Percentiles rank a stretch among this genome's conserved stretches.
Evolutionary conservation across 2,888 invertebrate species (phyloP).

Genomic region (Hydrotaea cyrtoneurina): DNA sequence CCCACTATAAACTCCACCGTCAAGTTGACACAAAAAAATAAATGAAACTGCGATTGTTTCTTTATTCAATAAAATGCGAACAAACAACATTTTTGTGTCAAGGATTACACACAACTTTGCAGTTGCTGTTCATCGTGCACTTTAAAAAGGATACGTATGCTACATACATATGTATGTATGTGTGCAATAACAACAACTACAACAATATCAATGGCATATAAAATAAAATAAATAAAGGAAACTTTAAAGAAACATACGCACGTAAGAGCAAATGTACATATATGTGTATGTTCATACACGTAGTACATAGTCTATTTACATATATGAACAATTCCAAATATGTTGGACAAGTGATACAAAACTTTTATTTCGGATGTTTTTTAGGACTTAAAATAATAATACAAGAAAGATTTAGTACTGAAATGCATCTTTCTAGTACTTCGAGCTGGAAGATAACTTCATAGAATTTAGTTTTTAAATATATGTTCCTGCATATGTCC

Average conservation of each 20-base stretch:
- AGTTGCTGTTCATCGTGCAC: constrained; percentile 14
- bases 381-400: no score
- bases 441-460: no score
- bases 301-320: neutral
- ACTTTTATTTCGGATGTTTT: no score
- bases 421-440: no score
- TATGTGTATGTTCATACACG: neutral
- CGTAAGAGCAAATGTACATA: constrained; percentile 51
- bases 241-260: constrained; percentile 40
- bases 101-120: constrained; percentile 50
- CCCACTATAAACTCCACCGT: neutral
- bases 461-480: no score
- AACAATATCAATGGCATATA: constrained; percentile 17
- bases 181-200: neutral
- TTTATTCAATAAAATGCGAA: constrained; percentile 32
- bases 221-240: constrained; percentile 45
- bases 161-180: neutral
- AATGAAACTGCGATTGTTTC: constrained; percentile 10
- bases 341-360: no score
- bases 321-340: neutral
- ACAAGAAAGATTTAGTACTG: no score
- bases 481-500: no score
- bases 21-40: neutral
- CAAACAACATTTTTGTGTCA: constrained; percentile 49
- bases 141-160: constrained; percentile 21